These are phyloP conservation scores for Passer domesticus DNA, from an alignment of 2,113 vertebrate genomes.

Conservation along the genomic window DNA sequence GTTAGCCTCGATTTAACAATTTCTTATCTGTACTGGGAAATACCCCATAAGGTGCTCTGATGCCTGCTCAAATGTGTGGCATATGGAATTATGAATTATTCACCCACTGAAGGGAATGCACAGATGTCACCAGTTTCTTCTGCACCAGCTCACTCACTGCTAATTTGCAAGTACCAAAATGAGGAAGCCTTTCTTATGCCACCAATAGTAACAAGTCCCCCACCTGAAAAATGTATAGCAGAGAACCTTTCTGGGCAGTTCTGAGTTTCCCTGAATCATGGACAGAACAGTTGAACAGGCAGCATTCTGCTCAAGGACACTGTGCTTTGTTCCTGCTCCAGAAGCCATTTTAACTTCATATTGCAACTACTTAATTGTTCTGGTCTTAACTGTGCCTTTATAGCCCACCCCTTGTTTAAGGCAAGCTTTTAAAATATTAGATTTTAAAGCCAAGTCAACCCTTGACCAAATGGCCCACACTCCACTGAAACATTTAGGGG, in stretches of 20 bases:
- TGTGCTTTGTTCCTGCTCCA: background rate
- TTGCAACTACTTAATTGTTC: background rate
- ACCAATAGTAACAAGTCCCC: background rate
- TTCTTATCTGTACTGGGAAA: background rate
- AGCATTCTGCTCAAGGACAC: background rate
- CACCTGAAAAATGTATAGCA: background rate
- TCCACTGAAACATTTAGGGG: background rate
- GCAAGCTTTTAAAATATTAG: background rate
- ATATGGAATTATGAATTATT: conserved; percentile 39
- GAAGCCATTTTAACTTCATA: background rate
- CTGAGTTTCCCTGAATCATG: background rate
- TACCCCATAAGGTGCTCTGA: background rate
- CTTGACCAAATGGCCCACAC: background rate
- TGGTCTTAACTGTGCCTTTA: background rate
- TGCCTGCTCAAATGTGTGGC: background rate
- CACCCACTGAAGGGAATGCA: background rate
- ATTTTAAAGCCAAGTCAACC: background rate
- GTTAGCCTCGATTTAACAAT: background rate
- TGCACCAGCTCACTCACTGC: background rate
- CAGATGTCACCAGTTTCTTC: conserved; percentile 21
- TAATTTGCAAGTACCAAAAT: background rate
- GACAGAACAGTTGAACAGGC: background rate
- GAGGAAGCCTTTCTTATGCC: background rate
- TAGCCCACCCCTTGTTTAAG: background rate
- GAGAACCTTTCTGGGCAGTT: background rate